Evolutionary conservation across 2,113 vertebrate species (phyloP).

Genomic region (Fregata magnificens): DNA sequence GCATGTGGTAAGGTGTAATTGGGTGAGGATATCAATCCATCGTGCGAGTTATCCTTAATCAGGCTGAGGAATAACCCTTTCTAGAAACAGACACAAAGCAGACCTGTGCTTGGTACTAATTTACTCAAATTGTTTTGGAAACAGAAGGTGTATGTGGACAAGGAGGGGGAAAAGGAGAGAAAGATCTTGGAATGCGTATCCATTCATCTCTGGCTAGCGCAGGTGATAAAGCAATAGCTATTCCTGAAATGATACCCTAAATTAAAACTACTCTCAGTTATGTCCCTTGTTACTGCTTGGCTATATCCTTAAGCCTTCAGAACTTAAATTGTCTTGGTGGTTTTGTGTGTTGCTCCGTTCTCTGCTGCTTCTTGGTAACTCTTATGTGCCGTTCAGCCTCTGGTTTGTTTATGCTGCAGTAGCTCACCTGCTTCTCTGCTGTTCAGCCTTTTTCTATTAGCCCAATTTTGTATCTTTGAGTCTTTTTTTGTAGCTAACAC

Average conservation of each 20-base stretch:
- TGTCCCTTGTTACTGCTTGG: neutral
- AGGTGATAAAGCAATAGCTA: neutral
- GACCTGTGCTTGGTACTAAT: neutral
- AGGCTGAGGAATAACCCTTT: neutral
- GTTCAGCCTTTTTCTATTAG: neutral
- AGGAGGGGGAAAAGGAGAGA: neutral
- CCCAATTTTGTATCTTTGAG: accelerated
- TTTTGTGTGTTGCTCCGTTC: neutral
- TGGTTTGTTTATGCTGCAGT: accelerated
- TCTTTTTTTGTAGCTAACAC: neutral
- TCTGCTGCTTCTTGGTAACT: neutral
- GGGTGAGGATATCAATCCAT: neutral
- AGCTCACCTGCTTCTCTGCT: neutral
- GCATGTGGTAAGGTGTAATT: accelerated
- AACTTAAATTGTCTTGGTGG: neutral
- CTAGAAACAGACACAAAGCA: no score
- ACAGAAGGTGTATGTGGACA: neutral
- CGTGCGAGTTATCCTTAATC: accelerated
- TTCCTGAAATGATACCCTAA: neutral
- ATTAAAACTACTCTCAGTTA: neutral
- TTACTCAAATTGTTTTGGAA: neutral
- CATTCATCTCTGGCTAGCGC: neutral
- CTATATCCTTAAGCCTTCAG: neutral
- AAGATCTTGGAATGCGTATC: neutral
- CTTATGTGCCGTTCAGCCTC: accelerated